phyloP scores from a whole-genome alignment of 1,140 invertebrate genomes.

The Cotesia typhae region DNA sequence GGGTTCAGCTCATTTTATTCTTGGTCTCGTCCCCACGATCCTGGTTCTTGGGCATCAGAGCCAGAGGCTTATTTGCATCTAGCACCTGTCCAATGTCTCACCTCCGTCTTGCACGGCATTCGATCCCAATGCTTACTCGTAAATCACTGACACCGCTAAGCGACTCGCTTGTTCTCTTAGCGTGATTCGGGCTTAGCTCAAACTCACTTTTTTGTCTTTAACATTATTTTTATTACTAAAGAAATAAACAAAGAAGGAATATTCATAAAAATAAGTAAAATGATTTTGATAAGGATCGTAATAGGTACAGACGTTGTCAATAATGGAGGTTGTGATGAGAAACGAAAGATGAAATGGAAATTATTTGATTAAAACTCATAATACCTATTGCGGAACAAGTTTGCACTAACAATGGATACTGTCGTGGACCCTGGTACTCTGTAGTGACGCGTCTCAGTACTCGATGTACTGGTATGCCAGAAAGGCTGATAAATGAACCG shows the following conservation, averaged over 20 bases:
- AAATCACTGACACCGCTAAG: slow-evolving; percentile 29
- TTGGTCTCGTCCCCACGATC: slow-evolving; percentile 26
- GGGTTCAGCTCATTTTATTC: slow-evolving; percentile 28
- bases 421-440: slow-evolving; percentile 40
- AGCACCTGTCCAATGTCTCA: slow-evolving; percentile 47
- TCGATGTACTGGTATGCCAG: slow-evolving; percentile 38
- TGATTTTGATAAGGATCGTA: background rate
- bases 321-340: slow-evolving; percentile 5
- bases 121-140: slow-evolving; percentile 31
- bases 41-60: slow-evolving; percentile 2
- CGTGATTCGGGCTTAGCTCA: background rate
- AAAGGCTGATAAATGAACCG: slow-evolving; percentile 65
- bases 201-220: background rate
- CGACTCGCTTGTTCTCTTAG: background rate
- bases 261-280: background rate
- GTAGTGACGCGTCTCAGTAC: slow-evolving; percentile 34
- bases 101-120: slow-evolving; percentile 35
- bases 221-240: too few relatives aligned
- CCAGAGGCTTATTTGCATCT: slow-evolving; percentile 51
- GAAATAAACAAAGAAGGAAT: background rate
- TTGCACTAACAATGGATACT: slow-evolving; percentile 41
- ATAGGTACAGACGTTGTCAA: background rate
- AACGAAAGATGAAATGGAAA: slow-evolving; percentile 49
- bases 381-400: slow-evolving; percentile 55
- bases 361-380: slow-evolving; percentile 64